These are phyloP conservation scores for Hanleya hanleyi DNA, from an alignment of 2,888 invertebrate genomes.

Conservation along the genomic window DNA sequence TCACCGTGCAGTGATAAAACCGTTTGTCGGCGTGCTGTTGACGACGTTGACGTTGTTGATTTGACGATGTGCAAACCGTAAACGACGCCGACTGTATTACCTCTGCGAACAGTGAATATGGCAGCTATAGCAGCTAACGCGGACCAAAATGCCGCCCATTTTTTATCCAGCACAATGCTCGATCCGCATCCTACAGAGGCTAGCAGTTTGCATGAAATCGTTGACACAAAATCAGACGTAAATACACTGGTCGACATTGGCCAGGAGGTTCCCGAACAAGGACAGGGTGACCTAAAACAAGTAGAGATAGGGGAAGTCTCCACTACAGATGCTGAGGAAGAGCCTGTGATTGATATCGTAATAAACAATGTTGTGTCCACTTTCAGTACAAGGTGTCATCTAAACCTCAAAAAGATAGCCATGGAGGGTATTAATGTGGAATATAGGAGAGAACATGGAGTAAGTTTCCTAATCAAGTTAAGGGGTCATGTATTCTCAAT, in stretches of 20 bases:
- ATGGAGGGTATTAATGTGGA: slow-evolving; percentile 94
- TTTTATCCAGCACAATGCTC: not conserved
- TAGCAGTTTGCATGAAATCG: not conserved
- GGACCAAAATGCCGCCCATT: not conserved
- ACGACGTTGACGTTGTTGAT: no score
- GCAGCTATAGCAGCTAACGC: not conserved
- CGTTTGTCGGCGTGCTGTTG: no score
- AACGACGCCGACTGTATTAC: no score
- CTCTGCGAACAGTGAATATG: no score
- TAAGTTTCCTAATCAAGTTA: no score
- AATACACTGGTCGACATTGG: no score
- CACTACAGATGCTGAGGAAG: slow-evolving; percentile 24
- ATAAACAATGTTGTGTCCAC: slow-evolving; percentile 98
- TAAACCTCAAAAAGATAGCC: slow-evolving; percentile 95
- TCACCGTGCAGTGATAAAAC: no score
- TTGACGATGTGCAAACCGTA: no score
- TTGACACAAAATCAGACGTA: no score
- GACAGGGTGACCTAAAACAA: not conserved
- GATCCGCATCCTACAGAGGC: not conserved
- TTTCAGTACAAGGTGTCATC: slow-evolving; percentile 96
- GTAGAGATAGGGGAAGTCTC: not conserved
- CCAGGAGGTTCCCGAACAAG: not conserved
- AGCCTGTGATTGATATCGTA: slow-evolving; percentile 84
- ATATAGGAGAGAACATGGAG: slow-evolving; percentile 93
- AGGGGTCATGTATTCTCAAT: no score